phyloP scores from a whole-genome alignment of 2,797 vertebrate species.

The Gobionotothen gibberifrons region DNA sequence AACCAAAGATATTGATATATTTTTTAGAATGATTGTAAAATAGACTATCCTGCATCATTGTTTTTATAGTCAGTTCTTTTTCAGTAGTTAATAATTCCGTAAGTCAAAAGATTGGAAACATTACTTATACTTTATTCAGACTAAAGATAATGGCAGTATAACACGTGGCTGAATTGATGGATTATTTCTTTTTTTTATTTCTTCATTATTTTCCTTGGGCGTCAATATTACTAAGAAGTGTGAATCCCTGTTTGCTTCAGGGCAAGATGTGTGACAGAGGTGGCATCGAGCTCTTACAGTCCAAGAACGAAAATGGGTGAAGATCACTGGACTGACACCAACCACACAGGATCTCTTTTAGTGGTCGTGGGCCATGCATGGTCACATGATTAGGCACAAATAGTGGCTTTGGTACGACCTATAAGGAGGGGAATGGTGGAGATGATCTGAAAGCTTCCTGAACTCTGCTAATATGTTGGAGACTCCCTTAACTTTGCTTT shows the following conservation, averaged over 20 bases:
- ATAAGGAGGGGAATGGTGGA: conserved; percentile 84
- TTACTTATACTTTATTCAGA: conserved; percentile 83
- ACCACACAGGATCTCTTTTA: conserved; percentile 98
- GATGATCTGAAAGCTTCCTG: conserved; percentile 80
- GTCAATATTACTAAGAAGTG: conserved; percentile 99
- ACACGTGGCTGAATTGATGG: conserved; percentile 92
- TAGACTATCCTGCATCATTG: conserved; percentile 61
- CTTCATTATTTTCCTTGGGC: conserved; percentile 88
- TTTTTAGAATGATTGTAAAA: conserved; percentile 67
- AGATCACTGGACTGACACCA: conserved; percentile 98
- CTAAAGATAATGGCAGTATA: conserved; percentile 86
- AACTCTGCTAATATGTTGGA: conserved; percentile 79
- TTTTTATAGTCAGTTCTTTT: conserved; percentile 57
- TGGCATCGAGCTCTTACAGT: conserved; percentile 99
- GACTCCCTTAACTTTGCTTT: conserved; percentile 71
- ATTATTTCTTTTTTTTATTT: conserved; percentile 76
- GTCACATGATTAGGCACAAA: conserved; percentile 95
- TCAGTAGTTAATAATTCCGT: conserved; percentile 56
- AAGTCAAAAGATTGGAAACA: conserved; percentile 81
- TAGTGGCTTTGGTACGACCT: conserved; percentile 93
- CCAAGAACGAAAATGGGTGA: conserved; percentile 98
- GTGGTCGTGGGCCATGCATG: conserved; percentile 92
- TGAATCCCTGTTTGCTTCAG: conserved; percentile 99
- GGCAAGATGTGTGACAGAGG: conserved; percentile 99
- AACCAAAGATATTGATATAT: conserved; percentile 79